A percentile compares a stretch with the other conserved stretches of the same genome.
phyloP scores from a whole-genome alignment of 2,113 vertebrate genomes.

The Otocyon megalotis region DNA sequence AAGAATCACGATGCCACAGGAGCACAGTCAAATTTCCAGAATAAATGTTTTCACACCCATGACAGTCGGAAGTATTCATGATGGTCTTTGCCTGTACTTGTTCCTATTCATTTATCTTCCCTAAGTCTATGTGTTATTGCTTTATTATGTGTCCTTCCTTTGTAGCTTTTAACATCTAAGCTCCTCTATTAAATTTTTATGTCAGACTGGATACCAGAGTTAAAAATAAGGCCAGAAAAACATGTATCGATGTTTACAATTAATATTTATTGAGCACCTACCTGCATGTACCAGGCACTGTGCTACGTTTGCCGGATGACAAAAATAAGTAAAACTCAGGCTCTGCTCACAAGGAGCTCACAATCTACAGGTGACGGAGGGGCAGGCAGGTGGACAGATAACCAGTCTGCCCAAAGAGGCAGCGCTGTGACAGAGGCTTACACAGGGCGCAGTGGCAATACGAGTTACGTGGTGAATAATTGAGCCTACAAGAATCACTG shows the following conservation, averaged over 20 bases:
- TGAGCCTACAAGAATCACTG: not conserved
- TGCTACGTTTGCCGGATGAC: not conserved
- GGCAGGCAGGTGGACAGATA: not conserved
- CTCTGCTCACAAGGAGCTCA: not conserved
- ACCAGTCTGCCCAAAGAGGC: not conserved
- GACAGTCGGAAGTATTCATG: not conserved
- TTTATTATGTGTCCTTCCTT: conserved; percentile 3
- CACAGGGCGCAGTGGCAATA: not conserved
- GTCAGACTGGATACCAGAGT: conserved; percentile 18
- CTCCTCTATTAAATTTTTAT: not conserved
- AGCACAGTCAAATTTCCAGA: not conserved
- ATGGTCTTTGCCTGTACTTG: not conserved
- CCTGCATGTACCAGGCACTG: not conserved
- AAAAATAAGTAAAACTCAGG: too few relatives aligned
- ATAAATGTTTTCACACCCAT: not conserved
- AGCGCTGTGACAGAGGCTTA: not conserved
- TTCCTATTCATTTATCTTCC: not conserved
- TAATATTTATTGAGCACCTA: not conserved
- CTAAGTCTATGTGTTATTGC: not conserved
- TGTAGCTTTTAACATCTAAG: not conserved
- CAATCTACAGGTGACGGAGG: not conserved
- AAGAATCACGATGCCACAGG: not conserved
- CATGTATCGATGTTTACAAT: not conserved
- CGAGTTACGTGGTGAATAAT: not conserved
- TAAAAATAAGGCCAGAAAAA: conserved; percentile 53